Evolutionary conservation across 2,888 invertebrate genomes (phyloP), one percentile per base, ranked within the genome.

Genomic region (Caenorhabditis angaria): DNA sequence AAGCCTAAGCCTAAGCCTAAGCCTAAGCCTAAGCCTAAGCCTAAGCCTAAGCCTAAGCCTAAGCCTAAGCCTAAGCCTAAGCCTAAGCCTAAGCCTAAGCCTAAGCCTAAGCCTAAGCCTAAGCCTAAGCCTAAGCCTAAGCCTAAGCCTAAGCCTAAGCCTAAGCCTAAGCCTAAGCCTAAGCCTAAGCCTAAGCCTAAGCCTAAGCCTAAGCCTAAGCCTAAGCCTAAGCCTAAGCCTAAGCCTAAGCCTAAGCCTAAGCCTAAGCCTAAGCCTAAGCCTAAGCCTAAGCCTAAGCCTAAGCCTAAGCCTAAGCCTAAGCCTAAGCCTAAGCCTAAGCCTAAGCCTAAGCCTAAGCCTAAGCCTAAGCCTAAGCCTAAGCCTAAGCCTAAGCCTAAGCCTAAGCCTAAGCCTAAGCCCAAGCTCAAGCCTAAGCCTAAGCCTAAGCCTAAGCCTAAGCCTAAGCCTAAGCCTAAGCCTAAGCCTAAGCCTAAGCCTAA

Each of bases 11-110:
- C 66, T 76, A 78, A 29, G 56, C 75, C 66, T 68, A 78, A 56
- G 58, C 70, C n/a, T n/a, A n/a, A n/a, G n/a, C n/a, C 66, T 68
- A 78, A 61, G 64, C 77, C 65, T 75, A 76, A 56, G 64, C 73
- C 67, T 75, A 71, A 65, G 64, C 71, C 53, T 75, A 72, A 54
- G 64, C 71, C 55, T 75, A 72, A 56, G 48, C 70, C 54, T 25
- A 70, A 47, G 28, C 70, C 63, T 47, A 70, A 53, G 47, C 70
- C 63, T 65, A 71, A 48, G 60, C 72, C 53, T 66, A 70, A 68
- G 56, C 70, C 51, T 71, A 69, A 58, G 58, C 69, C 25, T 71
- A 70, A 58, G 41, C 69, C 47, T 71, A 70, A 47, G 58, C 72
- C 51, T 65, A 70, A 60, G 59, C 71, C 47, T 56, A 75, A 41